Percentiles rank a stretch among this genome's conserved stretches.
Conservation (phyloP, 2,888 invertebrate species). For the Acronicta psi region DNA sequence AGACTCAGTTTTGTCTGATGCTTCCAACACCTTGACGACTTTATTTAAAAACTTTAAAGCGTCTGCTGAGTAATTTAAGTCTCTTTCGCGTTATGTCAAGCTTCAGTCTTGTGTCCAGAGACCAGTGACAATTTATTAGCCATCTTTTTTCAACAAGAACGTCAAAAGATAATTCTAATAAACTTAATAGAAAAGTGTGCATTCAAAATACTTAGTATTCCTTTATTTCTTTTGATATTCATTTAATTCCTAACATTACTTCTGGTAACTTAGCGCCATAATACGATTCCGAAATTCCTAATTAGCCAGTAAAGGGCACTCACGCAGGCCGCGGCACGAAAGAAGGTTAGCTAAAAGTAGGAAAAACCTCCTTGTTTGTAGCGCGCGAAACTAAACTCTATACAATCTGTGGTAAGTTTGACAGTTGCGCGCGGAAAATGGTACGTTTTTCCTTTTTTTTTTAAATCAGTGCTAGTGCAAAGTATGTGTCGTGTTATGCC, state of each 20-base stretch:
- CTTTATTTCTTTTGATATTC: conserved; percentile 52
- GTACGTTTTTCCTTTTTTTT: conserved; percentile 58
- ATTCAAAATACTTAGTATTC: conserved; percentile 35
- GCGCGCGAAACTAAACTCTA: conserved; percentile 40
- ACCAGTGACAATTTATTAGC: neutral
- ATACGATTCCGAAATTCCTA: conserved; percentile 64
- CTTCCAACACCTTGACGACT: too few species aligned
- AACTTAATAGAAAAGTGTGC: conserved; percentile 8
- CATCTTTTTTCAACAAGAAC: conserved; percentile 1
- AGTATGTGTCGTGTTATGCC: conserved; percentile 76
- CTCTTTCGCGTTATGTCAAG: too few species aligned
- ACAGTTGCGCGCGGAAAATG: conserved; percentile 41
- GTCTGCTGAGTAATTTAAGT: too few species aligned
- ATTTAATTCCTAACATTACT: conserved; percentile 51
- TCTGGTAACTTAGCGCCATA: conserved; percentile 46
- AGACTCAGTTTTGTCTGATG: too few species aligned
- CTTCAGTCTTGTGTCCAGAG: too few species aligned
- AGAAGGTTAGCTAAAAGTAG: conserved; percentile 61
- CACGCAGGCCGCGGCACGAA: conserved; percentile 70
- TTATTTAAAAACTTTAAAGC: too few species aligned
- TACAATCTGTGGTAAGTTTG: conserved; percentile 47
- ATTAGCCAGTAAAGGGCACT: conserved; percentile 72
- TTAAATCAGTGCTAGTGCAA: conserved; percentile 56
- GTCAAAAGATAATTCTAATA: neutral
- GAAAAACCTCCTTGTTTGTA: conserved; percentile 51